Conservation (phyloP, 2,888 invertebrate genomes). For the Mallateleia sp. region DNA sequence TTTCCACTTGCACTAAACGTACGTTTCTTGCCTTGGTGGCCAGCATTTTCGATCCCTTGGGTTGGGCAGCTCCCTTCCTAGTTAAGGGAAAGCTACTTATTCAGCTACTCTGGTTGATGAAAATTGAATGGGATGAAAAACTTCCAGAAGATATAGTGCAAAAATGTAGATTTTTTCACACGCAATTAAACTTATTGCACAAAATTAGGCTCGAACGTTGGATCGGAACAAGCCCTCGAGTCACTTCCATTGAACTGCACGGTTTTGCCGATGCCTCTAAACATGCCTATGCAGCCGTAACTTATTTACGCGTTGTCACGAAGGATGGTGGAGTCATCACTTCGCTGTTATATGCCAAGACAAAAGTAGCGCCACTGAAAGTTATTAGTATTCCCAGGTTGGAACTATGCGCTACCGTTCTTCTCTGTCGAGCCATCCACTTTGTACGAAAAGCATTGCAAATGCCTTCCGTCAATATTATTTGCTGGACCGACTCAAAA, state of each 20-base stretch:
- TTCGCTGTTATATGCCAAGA: conserved; percentile 4
- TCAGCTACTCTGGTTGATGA: no score
- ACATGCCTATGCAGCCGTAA: not conserved
- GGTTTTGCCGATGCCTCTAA: conserved; percentile 30
- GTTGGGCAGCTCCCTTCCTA: conserved; percentile 11
- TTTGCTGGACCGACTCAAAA: not conserved
- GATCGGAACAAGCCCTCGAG: no score
- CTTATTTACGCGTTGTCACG: not conserved
- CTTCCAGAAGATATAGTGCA: no score
- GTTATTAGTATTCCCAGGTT: not conserved
- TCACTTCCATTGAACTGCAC: no score
- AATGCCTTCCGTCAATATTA: not conserved
- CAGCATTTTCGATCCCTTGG: no score
- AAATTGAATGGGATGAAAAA: no score
- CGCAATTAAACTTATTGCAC: no score
- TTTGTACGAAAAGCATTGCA: not conserved
- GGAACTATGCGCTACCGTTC: conserved; percentile 17
- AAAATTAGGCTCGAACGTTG: no score
- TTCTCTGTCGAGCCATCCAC: not conserved
- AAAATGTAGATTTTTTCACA: no score
- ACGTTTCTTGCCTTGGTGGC: not conserved
- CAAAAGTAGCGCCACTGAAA: conserved; percentile 19
- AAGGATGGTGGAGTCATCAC: not conserved
- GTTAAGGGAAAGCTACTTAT: not conserved
- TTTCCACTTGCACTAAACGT: no score